Evolutionary conservation across 2,888 invertebrate species (phyloP).

Genomic region (Augochlorella aurata): DNA sequence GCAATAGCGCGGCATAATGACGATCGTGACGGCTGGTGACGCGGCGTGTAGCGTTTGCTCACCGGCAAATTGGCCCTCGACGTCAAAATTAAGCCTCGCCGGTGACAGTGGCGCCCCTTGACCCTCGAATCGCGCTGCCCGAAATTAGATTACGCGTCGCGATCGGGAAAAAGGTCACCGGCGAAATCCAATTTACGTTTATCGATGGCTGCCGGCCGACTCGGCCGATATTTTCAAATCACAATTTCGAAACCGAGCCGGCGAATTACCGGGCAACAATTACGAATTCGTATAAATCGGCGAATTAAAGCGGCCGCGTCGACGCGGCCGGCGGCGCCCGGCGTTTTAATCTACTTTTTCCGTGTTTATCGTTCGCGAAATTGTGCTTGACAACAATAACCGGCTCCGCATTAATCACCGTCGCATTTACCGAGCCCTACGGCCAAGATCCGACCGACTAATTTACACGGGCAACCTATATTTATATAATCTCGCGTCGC

Average conservation of each 20-base stretch:
- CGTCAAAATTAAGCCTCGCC: neutral
- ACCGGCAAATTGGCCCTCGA: neutral
- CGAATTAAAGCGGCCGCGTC: slow-evolving; percentile 23
- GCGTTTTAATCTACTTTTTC: slow-evolving; percentile 13
- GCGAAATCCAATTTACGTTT: slow-evolving; percentile 47
- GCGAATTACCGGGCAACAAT: slow-evolving; percentile 41
- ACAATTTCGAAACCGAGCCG: slow-evolving; percentile 33
- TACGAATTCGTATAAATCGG: slow-evolving; percentile 26
- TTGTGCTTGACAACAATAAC: slow-evolving; percentile 3
- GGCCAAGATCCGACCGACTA: neutral
- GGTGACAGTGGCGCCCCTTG: slow-evolving; percentile 10
- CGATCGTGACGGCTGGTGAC: neutral
- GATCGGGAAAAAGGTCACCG: slow-evolving; percentile 34
- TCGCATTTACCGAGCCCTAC: neutral
- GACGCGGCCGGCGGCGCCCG: neutral
- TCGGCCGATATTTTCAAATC: slow-evolving; percentile 43
- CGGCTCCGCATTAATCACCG: neutral
- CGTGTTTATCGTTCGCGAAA: neutral
- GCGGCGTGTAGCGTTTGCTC: neutral
- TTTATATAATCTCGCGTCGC: neutral
- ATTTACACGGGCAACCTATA: neutral
- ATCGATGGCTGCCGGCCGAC: slow-evolving; percentile 4
- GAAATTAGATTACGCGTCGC: slow-evolving; percentile 48
- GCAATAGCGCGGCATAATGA: neutral
- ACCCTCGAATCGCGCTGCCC: slow-evolving; percentile 17